Evolutionary conservation across 2,113 vertebrate species (phyloP), one percentile per base, ranked within the genome.

Genomic region (Caranx ignobilis): DNA sequence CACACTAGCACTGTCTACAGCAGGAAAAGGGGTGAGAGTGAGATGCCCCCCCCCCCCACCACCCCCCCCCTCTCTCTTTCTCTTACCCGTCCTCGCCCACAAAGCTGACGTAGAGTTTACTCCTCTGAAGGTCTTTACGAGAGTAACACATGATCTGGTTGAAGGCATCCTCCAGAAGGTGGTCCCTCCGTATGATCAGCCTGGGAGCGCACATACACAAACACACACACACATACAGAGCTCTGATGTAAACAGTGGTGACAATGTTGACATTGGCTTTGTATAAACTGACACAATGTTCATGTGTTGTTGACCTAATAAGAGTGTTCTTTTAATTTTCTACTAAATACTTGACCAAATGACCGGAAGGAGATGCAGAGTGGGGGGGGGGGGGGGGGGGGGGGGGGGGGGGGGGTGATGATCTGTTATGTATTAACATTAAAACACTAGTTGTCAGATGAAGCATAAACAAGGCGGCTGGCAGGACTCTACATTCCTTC

Each of bases 131-230:
- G 85, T 99, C 98, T 92, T 99, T 99, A 69, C 97, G 96, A 63
- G 98, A 98, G 87, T 98, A 99, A 75, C 97, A 98, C 98, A 99
- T 99, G 84, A 99, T 99, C 95, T 99, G 98, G 89, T 99, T 99
- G 71, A 99, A 99, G 89, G 97, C 98, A 75, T 99, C 98, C 92
- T 99, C 98, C 71, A 99, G 93, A 82, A 99, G 95, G 89, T 99
- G 98, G 87, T 99, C 98, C 94, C 98, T 96, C 85, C 98, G 95
- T 91, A 99, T 99, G 86, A 99, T 97, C 92, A 99, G 94, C 91
- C 98, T 99, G 93, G 12, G 59, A 37, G 21, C 21, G 45, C 19
- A 32, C 32, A 65, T 70, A 81, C 62, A 66, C 9, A 11, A 4
- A 6, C 19, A 52, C 13, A 9, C 9, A 37, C 12, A 41, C 26